These are phyloP conservation scores for Agapornis canus DNA, from an alignment of 2,797 vertebrate genomes.

Conservation along the genomic window DNA sequence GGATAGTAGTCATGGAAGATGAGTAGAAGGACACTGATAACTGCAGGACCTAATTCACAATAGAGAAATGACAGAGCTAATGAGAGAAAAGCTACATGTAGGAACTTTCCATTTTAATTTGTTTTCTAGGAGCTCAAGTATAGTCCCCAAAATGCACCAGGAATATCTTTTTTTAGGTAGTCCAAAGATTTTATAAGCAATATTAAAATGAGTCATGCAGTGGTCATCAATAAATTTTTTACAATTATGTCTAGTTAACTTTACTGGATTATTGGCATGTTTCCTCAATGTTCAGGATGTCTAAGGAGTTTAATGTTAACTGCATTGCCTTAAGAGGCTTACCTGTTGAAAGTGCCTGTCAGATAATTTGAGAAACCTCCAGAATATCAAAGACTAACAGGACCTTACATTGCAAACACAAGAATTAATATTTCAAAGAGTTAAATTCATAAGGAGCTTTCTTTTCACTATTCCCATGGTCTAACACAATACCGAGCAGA, in stretches of 20 bases:
- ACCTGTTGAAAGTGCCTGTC: not conserved
- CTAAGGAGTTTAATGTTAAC: not conserved
- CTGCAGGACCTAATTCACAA: not conserved
- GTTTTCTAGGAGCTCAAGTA: not conserved
- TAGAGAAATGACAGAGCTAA: not conserved
- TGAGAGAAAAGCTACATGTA: not conserved
- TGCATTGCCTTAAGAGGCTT: not conserved
- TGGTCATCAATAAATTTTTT: not conserved
- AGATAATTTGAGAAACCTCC: not conserved
- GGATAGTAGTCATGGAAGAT: not conserved
- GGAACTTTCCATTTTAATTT: not conserved
- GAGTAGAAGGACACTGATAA: not conserved
- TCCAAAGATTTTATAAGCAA: not conserved
- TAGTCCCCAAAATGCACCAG: not conserved
- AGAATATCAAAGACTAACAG: not conserved
- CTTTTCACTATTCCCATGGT: not conserved
- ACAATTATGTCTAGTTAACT: not conserved
- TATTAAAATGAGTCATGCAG: not conserved
- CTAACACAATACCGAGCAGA: not conserved
- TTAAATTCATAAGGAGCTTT: not conserved
- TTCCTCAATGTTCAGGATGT: not conserved
- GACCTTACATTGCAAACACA: not conserved
- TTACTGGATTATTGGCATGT: not conserved
- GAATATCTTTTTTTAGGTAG: not conserved
- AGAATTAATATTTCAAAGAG: not conserved